Conservation (phyloP, 2,113 vertebrate genomes). For the Aleadryas rufinucha region DNA sequence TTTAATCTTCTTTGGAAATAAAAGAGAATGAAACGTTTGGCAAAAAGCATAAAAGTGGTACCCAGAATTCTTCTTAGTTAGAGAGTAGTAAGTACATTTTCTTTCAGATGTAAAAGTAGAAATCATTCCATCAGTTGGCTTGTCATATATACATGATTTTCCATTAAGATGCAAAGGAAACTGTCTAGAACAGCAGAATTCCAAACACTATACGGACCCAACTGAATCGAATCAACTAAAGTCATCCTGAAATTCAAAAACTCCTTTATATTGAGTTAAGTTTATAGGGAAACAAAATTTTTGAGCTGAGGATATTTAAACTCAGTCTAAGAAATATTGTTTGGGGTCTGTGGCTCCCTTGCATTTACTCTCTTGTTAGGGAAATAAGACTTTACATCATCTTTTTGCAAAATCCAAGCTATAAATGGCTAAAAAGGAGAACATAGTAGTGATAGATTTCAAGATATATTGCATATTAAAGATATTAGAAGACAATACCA, state of each 20-base stretch:
- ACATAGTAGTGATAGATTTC: neutral
- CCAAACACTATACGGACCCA: neutral
- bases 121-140: neutral
- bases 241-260: neutral
- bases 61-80: neutral
- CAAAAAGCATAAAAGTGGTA: neutral
- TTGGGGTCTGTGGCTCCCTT: neutral
- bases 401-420: neutral
- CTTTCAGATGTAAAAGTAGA: neutral
- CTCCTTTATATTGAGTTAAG: neutral
- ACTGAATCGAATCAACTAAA: neutral
- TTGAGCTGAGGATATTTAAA: neutral
- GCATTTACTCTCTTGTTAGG: neutral
- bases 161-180: neutral
- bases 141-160: neutral
- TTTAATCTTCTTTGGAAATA: neutral
- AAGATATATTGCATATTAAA: neutral
- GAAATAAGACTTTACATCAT: neutral
- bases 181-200: neutral
- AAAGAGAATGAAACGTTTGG: neutral
- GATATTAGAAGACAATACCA: neutral
- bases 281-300: neutral
- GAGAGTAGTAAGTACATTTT: neutral
- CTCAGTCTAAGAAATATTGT: neutral
- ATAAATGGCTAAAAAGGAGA: neutral